These are phyloP conservation scores for Tillus elongatus DNA, from an alignment of 2,888 invertebrate species.

Conservation along the genomic window DNA sequence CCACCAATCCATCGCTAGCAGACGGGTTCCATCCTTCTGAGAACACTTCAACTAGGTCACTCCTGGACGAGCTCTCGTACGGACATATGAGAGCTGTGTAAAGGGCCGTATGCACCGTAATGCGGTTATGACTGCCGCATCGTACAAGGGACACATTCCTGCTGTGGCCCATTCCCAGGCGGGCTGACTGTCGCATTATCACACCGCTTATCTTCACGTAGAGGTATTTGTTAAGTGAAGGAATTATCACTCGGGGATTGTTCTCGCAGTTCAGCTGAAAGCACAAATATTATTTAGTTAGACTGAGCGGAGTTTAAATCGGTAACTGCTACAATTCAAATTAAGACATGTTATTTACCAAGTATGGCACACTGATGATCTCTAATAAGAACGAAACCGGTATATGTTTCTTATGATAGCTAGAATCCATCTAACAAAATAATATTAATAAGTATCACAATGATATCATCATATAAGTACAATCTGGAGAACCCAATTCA, in stretches of 20 bases:
- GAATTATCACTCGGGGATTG: constrained; percentile 73
- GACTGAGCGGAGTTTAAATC: too few relatives aligned
- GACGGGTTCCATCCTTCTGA: constrained; percentile 65
- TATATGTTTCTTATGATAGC: too few relatives aligned
- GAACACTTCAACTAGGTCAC: constrained; percentile 67
- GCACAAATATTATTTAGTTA: too few relatives aligned
- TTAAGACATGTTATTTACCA: too few relatives aligned
- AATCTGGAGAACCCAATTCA: too few relatives aligned
- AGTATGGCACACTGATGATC: too few relatives aligned
- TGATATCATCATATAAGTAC: too few relatives aligned
- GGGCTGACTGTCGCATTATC: constrained; percentile 37
- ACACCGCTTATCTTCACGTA: constrained; percentile 70
- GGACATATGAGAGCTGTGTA: constrained; percentile 53
- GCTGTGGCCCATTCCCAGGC: constrained; percentile 51
- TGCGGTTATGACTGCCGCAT: constrained; percentile 69
- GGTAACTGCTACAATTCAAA: too few relatives aligned
- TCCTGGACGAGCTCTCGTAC: constrained; percentile 42
- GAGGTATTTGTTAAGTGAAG: constrained; percentile 63
- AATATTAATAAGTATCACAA: too few relatives aligned
- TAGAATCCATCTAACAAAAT: too few relatives aligned
- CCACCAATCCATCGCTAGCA: constrained; percentile 32
- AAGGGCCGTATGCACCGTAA: constrained; percentile 63
- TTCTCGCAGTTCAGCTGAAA: constrained; percentile 67
- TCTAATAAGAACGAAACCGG: too few relatives aligned
- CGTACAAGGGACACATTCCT: constrained; percentile 37